phyloP scores from a whole-genome alignment of 2,888 invertebrate species.

The Limnephilus marmoratus region DNA sequence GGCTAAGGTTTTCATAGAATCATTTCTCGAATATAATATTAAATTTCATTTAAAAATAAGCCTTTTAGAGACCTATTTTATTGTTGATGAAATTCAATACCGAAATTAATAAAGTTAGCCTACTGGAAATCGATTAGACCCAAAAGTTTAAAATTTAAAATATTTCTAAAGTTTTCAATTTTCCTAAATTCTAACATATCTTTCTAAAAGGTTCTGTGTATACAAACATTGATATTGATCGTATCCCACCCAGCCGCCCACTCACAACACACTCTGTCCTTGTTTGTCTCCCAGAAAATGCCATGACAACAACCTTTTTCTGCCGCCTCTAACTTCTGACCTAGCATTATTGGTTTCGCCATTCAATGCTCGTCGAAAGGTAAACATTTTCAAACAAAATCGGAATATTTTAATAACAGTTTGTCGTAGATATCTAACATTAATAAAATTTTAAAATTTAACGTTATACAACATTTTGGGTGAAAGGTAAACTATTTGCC shows the following conservation, averaged over 20 bases:
- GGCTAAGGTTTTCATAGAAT: no score
- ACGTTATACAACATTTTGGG: neutral
- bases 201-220: constrained; percentile 3
- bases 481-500: neutral
- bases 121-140: neutral
- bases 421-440: neutral
- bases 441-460: neutral
- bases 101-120: neutral
- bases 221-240: neutral
- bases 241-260: neutral
- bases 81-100: neutral
- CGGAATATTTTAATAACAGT: neutral
- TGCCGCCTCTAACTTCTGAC: neutral
- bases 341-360: neutral
- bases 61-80: no score
- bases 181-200: neutral
- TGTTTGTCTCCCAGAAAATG: neutral
- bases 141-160: neutral
- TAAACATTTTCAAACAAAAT: neutral
- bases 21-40: no score
- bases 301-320: neutral
- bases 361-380: neutral
- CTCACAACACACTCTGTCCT: neutral
- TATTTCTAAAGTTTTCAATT: neutral
- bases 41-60: no score